Evolutionary conservation across 2,888 invertebrate species (phyloP), one percentile per base, ranked within the genome.

Genomic region (Brachynemurus nebulosus): DNA sequence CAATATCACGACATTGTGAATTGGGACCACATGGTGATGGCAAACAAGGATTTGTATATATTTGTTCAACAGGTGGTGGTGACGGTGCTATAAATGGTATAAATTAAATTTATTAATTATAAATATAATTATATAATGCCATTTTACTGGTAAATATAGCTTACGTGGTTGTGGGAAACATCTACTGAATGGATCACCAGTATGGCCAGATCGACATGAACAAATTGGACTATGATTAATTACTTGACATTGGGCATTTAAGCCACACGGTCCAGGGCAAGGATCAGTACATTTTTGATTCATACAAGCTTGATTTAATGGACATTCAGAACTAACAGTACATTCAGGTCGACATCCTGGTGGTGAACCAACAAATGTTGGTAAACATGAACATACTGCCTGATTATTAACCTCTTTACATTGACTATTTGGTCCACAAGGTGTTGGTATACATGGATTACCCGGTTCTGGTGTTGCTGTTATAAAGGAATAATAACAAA

Each of bases 21-120:
- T 85, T 83, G 1, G 82, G 77, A 16, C 88, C 89, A 55, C 89
- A 89, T 3, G 86, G 86, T 44, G 79, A 79, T 42, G 84, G 84
- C 49, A 70, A 70, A 57, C 88, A 89, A 1, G 84, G 82, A 59
- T 76, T 70, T 38, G 56, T 56, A 44, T 65, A 63, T 52, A 59
- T 54, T 40, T 59, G 57, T 54, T 9, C 20, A 20, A 19, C 20
- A 2, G 59, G 53, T 19, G 53, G 49, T 42, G 59, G 56, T 27
- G 76, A 74, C 33, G 76, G 76, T 42, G 62, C 57, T 40, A 27
- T 25, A n/a, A n/a, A n/a, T n/a, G n/a, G n/a, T n/a, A n/a, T n/a
- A n/a, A n/a, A n/a, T n/a, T n/a, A n/a, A n/a, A n/a, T n/a, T n/a
- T n/a, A n/a, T n/a, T n/a, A n/a, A n/a, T n/a, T n/a, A n/a, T n/a